Base-by-base conservation (phyloP, 2,113 vertebrate species). In the Tetraodon nigroviridis region DNA sequence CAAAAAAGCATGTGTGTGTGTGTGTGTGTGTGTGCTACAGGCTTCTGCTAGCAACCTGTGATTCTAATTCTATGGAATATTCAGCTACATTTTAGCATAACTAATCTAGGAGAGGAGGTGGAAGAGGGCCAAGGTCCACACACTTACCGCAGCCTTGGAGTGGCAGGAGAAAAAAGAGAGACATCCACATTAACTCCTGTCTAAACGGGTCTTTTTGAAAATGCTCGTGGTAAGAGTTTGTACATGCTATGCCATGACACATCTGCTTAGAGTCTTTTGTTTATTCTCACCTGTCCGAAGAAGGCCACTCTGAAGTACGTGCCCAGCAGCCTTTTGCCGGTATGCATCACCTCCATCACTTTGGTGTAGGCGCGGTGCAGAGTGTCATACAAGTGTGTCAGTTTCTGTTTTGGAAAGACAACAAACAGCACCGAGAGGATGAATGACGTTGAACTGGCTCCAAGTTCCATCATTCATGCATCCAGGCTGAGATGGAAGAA, bases 261-360 rank as follows among this genome's bases (percentile, higher is more conserved):
- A 37, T 11, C 6, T 24, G 14, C 21, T 2, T 24, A 3, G 2
- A 19, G 10, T 6, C 11, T 51, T 6, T 20, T 49, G 19, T 54
- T 58, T 42, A 24, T 1, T 2, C 88, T 89, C 76, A 98, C 97
- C 93, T 99, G 97, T 66, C 97, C 97, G 45, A 99, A 99, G 88
- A 99, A 99, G 3, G 95, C 95, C 81, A 99, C 97, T 81, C 96
- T 92, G 87, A 99, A 99, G 88, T 92, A 99, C 0, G 96, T 99
- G 16, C 97, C 97, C 77, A 99, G 90, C 53, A 99, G 90, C 50
- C 97, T 90, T 77, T 91, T 98, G 63, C 97, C 96, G 0, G 92
- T 89, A 58, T 98, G 96, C 92, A 97, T 99, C 83, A 99, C 97
- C 87, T 99, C 97, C 1, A 95, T 94, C 45, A 99, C 95, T 85